Evolutionary conservation across 2,797 vertebrate genomes (phyloP), one percentile per base, ranked within the genome.

Genomic region (Telmatherina bonti): DNA sequence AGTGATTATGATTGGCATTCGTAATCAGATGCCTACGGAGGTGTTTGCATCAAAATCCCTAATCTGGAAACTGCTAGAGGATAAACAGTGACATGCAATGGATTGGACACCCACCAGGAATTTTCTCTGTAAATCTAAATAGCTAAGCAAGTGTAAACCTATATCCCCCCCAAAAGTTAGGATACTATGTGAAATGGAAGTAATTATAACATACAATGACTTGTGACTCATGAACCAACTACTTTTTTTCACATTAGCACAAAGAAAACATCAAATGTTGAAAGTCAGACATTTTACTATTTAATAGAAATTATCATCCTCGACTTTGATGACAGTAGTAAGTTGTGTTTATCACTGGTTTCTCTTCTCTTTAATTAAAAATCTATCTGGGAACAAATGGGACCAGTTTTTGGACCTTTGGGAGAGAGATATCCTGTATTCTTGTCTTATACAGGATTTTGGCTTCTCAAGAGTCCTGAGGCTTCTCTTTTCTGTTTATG

Each of bases 1-100:
- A 45, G 20, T 82, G 45, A 74, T 70, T 81, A 66, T 79, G 67
- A 85, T 67, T 81, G 76, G 54, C 56, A 26, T 74, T 69, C 67
- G 57, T 68, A 67, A 70, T 74, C 59, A 70, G 52, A 62, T 61
- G 66, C 59, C 55, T 15, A 31, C 27, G 60, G 38, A 65, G 31
- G 31, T 64, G 41, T 79, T 38, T 52, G 15, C 35, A n/a, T 31
- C 62, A 30, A 57, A 76, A 76, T 9, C 56, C 54, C 41, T 71
- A 61, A 84, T 81, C 31, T 62, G 56, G 52, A 62, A 76, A 29
- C 26, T 73, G 26, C 45, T 55, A 8, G 31, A 35, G 62, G 54
- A 65, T 31, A 26, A 22, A 26, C 33, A 16, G 27, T 20, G 45
- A 20, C 4, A 43, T 20, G 43, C 60, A 71, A 47, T 35, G 36